Evolutionary conservation across 2,113 vertebrate genomes (phyloP).

Genomic region (Phaethornis superciliosus): DNA sequence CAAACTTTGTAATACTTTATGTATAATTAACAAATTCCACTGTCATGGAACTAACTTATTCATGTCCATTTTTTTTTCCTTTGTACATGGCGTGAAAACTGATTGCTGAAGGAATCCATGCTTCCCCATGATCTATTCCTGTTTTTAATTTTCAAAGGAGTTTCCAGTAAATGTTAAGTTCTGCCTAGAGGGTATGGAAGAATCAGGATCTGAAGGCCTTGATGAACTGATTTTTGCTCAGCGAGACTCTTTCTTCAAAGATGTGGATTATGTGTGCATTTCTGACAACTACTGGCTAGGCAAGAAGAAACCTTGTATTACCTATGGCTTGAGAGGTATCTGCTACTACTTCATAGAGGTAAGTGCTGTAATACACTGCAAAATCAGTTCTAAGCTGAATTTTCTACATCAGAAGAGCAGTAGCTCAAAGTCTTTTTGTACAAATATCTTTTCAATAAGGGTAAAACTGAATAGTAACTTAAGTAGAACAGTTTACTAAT

Average conservation of each 20-base stretch:
- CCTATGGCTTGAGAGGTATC: conserved; percentile 92
- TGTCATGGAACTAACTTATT: neutral
- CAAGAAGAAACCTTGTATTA: conserved; percentile 95
- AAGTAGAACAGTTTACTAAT: neutral
- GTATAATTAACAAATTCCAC: neutral
- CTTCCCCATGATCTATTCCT: neutral
- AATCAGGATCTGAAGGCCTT: conserved; percentile 93
- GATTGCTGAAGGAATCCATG: neutral
- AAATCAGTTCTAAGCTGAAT: neutral
- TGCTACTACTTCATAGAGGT: conserved; percentile 94
- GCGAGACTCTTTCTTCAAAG: conserved; percentile 89
- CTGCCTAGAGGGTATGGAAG: conserved; percentile 98
- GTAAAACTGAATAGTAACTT: neutral
- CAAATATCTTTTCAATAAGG: neutral
- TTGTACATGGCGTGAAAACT: neutral
- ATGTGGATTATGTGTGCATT: conserved; percentile 94
- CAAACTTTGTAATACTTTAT: neutral
- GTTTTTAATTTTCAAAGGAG: conserved; percentile 74
- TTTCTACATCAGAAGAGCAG: neutral
- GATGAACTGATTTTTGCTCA: conserved; percentile 88
- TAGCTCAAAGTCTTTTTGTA: neutral
- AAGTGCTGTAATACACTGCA: neutral
- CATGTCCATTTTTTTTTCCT: neutral
- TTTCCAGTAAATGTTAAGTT: conserved; percentile 95
- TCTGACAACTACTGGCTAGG: conserved; percentile 99